Percentiles rank a stretch among this genome's conserved stretches.
Evolutionary conservation across 2,888 invertebrate genomes (phyloP).

Genomic region (Papilio protenor): DNA sequence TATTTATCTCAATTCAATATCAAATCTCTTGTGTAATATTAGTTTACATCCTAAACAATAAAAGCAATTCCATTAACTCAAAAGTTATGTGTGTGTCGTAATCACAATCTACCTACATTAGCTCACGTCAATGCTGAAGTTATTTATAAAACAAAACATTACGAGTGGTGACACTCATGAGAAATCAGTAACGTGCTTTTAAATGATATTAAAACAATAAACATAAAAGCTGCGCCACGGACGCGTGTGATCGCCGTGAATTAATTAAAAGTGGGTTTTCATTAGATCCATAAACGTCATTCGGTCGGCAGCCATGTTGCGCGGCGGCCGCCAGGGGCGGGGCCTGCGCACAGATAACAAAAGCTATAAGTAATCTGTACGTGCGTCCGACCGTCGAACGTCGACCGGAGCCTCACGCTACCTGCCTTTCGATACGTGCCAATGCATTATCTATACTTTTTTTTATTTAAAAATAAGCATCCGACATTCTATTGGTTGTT

Average conservation of each 20-base stretch:
- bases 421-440: slow-evolving; percentile 40
- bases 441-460: slow-evolving; percentile 31
- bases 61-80: slow-evolving; percentile 70
- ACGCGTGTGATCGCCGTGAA: slow-evolving; percentile 81
- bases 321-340: slow-evolving; percentile 59
- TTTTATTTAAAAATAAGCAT: slow-evolving; percentile 22
- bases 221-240: slow-evolving; percentile 77
- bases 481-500: slow-evolving; percentile 26
- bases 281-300: slow-evolving; percentile 74
- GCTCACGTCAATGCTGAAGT: slow-evolving; percentile 57
- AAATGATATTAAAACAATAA: slow-evolving; percentile 82
- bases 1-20: slow-evolving; percentile 7
- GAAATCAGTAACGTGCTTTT: slow-evolving; percentile 81
- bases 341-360: slow-evolving; percentile 74
- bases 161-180: slow-evolving; percentile 78
- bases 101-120: slow-evolving; percentile 58
- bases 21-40: slow-evolving; percentile 11
- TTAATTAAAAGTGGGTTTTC: slow-evolving; percentile 83
- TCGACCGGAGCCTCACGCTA: slow-evolving; percentile 36
- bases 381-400: slow-evolving; percentile 35
- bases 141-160: slow-evolving; percentile 72
- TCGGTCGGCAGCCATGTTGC: slow-evolving; percentile 55
- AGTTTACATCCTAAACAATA: slow-evolving; percentile 2
- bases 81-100: slow-evolving; percentile 67
- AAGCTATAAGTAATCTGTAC: slow-evolving; percentile 56